A percentile compares a stretch with the other conserved stretches of the same genome.
Conservation (phyloP, 2,113 vertebrate genomes). For the Microtus pennsylvanicus region DNA sequence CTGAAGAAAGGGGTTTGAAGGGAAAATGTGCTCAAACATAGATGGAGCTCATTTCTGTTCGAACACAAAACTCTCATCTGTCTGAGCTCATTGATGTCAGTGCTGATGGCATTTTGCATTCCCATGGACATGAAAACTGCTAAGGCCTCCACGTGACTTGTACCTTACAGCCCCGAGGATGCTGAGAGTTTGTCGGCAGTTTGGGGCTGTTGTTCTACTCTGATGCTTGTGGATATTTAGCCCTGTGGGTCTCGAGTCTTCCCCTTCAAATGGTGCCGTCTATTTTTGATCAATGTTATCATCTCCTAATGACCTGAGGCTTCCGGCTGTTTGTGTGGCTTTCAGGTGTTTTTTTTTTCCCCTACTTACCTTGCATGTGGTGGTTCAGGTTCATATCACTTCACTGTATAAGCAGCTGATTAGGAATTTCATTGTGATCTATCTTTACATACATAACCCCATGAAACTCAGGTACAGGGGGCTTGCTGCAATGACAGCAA, state of each 20-base stretch:
- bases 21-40: constrained; percentile 15
- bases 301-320: constrained; percentile 51
- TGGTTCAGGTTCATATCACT: constrained; percentile 57
- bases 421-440: constrained; percentile 60
- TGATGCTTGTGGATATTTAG: constrained; percentile 9
- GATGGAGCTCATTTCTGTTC: constrained; percentile 23
- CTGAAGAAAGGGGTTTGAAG: constrained; percentile 4
- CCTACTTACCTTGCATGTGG: constrained; percentile 63
- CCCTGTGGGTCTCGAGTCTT: constrained; percentile 26
- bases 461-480: constrained; percentile 10
- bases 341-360: not conserved
- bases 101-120: not conserved
- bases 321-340: not conserved
- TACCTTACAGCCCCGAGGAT: not conserved
- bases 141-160: not conserved
- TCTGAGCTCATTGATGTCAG: not conserved
- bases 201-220: constrained; percentile 11
- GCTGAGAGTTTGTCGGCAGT: constrained; percentile 11
- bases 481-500: not conserved
- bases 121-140: not conserved
- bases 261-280: constrained; percentile 52
- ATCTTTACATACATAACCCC: not conserved
- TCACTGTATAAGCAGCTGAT: constrained; percentile 46
- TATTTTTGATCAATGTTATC: constrained; percentile 59
- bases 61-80: not conserved